phyloP scores from a whole-genome alignment of 2,797 vertebrate species.

The Pseudochirops cupreus region DNA sequence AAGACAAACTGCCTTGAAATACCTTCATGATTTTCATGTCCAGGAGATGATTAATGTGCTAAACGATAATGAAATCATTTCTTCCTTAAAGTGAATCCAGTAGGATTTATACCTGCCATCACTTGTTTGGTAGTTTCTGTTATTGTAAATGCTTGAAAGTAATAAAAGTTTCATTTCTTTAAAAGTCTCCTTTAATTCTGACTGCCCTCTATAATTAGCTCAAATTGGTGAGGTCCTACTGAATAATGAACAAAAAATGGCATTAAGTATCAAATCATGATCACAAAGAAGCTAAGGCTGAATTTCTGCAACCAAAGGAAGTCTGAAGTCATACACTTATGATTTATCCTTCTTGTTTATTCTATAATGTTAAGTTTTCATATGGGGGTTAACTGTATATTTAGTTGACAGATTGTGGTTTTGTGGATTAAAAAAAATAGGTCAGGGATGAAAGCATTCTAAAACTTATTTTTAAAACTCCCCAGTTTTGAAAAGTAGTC shows the following conservation, averaged over 20 bases:
- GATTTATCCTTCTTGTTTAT: conserved; percentile 22
- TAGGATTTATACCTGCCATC: background rate
- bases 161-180: conserved; percentile 1
- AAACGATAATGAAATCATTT: background rate
- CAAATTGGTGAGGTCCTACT: background rate
- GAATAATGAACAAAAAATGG: background rate
- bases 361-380: conserved; percentile 14
- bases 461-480: background rate
- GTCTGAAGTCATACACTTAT: background rate
- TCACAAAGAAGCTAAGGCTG: conserved; percentile 17
- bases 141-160: background rate
- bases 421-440: background rate
- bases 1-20: background rate
- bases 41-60: background rate
- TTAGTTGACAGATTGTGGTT: background rate
- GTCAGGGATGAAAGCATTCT: background rate
- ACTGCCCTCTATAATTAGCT: background rate
- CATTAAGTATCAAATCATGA: background rate
- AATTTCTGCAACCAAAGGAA: conserved; percentile 4
- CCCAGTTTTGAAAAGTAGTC: background rate
- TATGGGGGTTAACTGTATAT: background rate
- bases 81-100: background rate
- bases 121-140: background rate
- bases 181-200: background rate
- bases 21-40: background rate